These are phyloP conservation scores for Orchesella cincta DNA, from an alignment of 1,140 invertebrate species.

Conservation along the genomic window DNA sequence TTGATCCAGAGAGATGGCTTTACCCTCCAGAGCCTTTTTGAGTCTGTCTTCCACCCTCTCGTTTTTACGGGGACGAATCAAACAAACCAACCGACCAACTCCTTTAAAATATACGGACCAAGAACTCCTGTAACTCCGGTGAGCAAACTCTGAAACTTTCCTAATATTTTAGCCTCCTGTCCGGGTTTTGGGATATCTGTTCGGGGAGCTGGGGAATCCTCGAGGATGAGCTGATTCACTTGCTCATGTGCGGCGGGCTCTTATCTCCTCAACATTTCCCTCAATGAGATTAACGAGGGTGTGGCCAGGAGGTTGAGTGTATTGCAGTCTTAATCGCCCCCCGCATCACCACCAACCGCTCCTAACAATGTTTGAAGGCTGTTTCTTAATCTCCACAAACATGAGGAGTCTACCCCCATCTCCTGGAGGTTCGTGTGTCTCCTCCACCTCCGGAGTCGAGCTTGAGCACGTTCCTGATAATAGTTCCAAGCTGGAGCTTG, in stretches of 20 bases:
- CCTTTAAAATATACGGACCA: conserved; percentile 9
- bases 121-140: conserved; percentile 12
- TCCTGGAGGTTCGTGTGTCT: not conserved
- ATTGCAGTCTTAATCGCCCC: not conserved
- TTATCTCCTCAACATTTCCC: not conserved
- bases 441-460: not conserved
- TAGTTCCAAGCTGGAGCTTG: not conserved
- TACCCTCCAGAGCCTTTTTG: not conserved
- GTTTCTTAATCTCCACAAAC: conserved; percentile 21
- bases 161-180: not conserved
- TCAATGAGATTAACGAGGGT: not conserved
- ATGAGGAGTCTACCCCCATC: not conserved
- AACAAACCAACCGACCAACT: not conserved
- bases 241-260: not conserved
- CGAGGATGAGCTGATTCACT: not conserved
- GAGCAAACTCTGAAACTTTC: not conserved
- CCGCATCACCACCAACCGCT: not conserved
- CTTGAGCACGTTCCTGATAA: conserved; percentile 5
- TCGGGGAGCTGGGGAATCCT: not conserved
- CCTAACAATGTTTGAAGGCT: not conserved
- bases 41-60: not conserved
- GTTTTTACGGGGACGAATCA: not conserved
- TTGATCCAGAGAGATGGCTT: not conserved
- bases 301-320: not conserved
- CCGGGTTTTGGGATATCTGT: not conserved